Evolutionary conservation across 2,888 invertebrate genomes (phyloP), one percentile per base, ranked within the genome.

Genomic region (Stegophylla sp.): DNA sequence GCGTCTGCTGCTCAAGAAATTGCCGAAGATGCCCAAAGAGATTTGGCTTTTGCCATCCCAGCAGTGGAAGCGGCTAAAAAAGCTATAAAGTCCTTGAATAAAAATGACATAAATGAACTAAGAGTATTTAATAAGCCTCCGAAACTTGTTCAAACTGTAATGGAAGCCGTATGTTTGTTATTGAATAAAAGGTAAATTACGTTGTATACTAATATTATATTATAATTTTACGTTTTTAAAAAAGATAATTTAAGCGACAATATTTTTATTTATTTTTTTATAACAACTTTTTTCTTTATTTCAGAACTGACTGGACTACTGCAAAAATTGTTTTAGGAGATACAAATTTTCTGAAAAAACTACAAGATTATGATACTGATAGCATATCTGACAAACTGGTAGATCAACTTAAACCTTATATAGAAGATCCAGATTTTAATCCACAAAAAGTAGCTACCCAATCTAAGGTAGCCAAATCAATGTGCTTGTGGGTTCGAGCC

Each of bases 401-500:
- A 20, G 92, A 92, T 84, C 95, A 95, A 86, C 87, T 97, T 12
- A 94, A 94, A 86, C 89, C 89, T 0, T 97, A 96, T 85, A 90
- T 96, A 0, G 92, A 91, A 0, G 92, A 96, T 86, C 93, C 94
- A 76, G 94, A 95, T 85, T 97, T 97, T 85, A 89, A 91, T 15
- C 95, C 96, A 0, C 93, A 92, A 74, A 89, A 90, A 84, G 94
- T 97, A 0, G 94, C 92, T 43, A 94, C 92, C 86, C 95, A 93
- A 9, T 93, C 93, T 4, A 91, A 94, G 90, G 96, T 95, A 0
- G 95, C 96, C 85, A 92, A 92, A 84, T 96, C 95, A 12, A 91
- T 97, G 88, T 95, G 96, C 84, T 90, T 96, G 86, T 97, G 97
- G 97, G 96, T 96, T 10, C 90, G 93, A 85, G 96, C 97, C 0